phyloP scores from a whole-genome alignment of 2,113 vertebrate genomes.

The Tragelaphus buxtoni region DNA sequence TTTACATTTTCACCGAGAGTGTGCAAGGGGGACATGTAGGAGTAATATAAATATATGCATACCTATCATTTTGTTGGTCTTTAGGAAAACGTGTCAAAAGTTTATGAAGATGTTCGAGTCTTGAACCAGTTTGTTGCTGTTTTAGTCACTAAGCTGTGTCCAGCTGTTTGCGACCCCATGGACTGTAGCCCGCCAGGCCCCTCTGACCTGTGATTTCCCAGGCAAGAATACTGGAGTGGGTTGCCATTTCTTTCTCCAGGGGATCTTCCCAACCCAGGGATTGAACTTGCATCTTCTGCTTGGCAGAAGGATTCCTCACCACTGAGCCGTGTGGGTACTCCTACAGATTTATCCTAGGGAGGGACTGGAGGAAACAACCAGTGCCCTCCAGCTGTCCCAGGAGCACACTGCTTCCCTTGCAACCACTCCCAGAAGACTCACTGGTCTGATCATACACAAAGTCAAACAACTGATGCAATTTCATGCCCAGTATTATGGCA shows the following conservation, averaged over 20 bases:
- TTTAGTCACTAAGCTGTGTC: not conserved
- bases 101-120: not conserved
- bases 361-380: not conserved
- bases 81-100: not conserved
- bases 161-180: not conserved
- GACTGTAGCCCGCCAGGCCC: rapidly evolving
- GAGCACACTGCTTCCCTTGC: not conserved
- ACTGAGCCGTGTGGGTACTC: not conserved
- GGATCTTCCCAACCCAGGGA: not conserved
- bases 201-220: not conserved
- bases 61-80: not conserved
- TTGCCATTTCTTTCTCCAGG: not conserved
- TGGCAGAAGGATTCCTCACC: not conserved
- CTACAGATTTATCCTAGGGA: not conserved
- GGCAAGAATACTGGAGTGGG: not conserved
- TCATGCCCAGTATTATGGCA: not conserved
- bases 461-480: rapidly evolving
- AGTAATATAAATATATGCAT: not conserved
- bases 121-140: not conserved
- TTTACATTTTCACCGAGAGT: not conserved
- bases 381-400: rapidly evolving
- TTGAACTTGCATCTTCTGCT: rapidly evolving
- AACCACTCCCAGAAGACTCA: not conserved
- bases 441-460: no score
- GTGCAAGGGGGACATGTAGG: not conserved